phyloP scores from a whole-genome alignment of 2,113 vertebrate genomes.

The Microcebus griseorufus region DNA sequence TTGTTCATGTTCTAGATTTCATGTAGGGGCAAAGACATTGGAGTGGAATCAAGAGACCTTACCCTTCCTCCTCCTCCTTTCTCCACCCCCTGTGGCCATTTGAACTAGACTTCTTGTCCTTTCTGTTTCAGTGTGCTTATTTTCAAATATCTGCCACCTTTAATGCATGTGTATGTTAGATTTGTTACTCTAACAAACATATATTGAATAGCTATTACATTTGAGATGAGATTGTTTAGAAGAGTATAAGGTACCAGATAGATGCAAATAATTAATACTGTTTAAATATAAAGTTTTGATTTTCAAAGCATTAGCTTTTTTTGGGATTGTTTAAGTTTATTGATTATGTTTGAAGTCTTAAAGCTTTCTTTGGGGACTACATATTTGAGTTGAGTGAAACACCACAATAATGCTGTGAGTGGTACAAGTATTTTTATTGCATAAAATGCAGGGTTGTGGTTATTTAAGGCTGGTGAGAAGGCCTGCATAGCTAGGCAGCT shows the following conservation, averaged over 20 bases:
- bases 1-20: not conserved
- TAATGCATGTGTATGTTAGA: not conserved
- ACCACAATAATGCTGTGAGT: too few relatives aligned
- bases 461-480: not conserved
- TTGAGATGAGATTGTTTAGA: constrained; percentile 15
- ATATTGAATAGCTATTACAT: not conserved
- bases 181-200: not conserved
- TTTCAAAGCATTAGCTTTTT: constrained; percentile 13
- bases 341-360: not conserved
- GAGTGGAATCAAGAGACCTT: not conserved
- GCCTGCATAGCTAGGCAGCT: not conserved
- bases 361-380: not conserved
- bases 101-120: not conserved
- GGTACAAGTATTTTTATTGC: too few relatives aligned
- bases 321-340: not conserved
- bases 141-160: not conserved
- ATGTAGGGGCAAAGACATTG: too few relatives aligned
- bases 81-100: not conserved
- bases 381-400: not conserved
- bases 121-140: not conserved
- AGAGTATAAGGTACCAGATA: not conserved
- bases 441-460: too few relatives aligned
- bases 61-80: not conserved
- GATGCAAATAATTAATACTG: not conserved
- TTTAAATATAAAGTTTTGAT: not conserved